phyloP scores from a whole-genome alignment of 2,888 invertebrate genomes.

The Erebia ligea region DNA sequence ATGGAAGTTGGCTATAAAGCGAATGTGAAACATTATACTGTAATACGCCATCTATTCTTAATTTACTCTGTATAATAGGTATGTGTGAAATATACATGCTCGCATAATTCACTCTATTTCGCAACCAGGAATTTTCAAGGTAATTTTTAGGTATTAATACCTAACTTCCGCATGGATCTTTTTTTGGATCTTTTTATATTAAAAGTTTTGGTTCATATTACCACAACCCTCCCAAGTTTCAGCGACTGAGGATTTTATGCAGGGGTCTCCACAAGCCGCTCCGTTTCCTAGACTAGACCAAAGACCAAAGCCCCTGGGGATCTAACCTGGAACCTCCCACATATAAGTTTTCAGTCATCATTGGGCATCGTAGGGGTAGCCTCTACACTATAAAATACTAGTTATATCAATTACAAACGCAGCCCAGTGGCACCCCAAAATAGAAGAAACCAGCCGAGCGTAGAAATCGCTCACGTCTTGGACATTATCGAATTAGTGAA shows the following conservation, averaged over 20 bases:
- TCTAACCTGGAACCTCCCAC: too few relatives aligned
- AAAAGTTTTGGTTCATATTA: too few relatives aligned
- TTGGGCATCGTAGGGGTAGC: not conserved
- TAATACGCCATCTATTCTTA: constrained; percentile 5
- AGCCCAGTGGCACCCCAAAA: constrained; percentile 46
- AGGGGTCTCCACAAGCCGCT: too few relatives aligned
- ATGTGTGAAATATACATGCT: not conserved
- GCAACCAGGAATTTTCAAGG: not conserved
- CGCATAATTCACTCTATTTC: not conserved
- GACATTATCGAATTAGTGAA: constrained; percentile 76
- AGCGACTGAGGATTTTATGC: too few relatives aligned
- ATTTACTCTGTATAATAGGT: not conserved
- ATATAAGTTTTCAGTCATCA: too few relatives aligned
- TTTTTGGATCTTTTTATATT: too few relatives aligned
- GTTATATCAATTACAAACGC: constrained; percentile 46
- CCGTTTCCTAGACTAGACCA: too few relatives aligned
- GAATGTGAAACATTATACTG: constrained; percentile 6
- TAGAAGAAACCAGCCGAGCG: constrained; percentile 61
- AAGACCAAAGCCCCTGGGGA: too few relatives aligned
- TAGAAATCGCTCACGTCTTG: constrained; percentile 61
- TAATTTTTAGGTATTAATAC: too few relatives aligned
- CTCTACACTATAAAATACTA: constrained; percentile 40
- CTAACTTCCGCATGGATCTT: too few relatives aligned
- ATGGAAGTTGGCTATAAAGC: constrained; percentile 20
- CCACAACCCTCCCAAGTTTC: too few relatives aligned